A percentile compares a stretch with the other conserved stretches of the same genome.
These are phyloP conservation scores for Heliconius eleuchia DNA, from an alignment of 1,140 invertebrate genomes.

Conservation along the genomic window DNA sequence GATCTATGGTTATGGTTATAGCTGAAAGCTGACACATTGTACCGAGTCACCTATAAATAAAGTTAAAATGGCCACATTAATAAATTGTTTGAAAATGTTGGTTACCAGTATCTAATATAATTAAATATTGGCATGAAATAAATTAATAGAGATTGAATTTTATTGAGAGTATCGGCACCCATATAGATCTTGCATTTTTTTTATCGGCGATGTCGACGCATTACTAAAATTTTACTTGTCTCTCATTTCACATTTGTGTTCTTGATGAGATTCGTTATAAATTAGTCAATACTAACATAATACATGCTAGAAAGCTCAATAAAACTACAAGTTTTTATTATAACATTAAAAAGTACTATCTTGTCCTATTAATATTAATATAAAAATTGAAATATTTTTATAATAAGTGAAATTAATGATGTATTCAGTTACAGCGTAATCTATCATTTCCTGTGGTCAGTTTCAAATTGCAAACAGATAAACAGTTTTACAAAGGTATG, in stretches of 20 bases:
- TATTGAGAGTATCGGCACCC: no score
- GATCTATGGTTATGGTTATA: constrained; percentile 76
- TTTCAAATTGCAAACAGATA: constrained; percentile 46
- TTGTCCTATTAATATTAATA: background rate
- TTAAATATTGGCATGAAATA: no score
- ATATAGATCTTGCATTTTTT: no score
- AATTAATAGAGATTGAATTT: no score
- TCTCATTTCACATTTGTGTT: no score
- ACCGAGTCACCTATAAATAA: background rate
- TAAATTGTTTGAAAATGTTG: background rate
- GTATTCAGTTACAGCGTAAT: constrained; percentile 62
- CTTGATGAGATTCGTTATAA: no score
- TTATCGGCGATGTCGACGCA: no score
- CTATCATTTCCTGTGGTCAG: constrained; percentile 61
- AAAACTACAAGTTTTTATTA: no score
- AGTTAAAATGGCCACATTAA: background rate
- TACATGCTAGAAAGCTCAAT: no score
- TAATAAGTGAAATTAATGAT: constrained; percentile 51
- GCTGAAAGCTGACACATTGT: constrained; percentile 36
- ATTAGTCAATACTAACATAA: no score
- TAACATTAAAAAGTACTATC: no score
- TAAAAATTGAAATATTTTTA: background rate
- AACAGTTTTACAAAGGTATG: constrained; percentile 53
- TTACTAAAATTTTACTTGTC: no score
- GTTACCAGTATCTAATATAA: background rate